Percentiles rank a stretch among this genome's conserved stretches.
phyloP scores from a whole-genome alignment of 2,797 vertebrate species.

The Acipenser ruthenus region DNA sequence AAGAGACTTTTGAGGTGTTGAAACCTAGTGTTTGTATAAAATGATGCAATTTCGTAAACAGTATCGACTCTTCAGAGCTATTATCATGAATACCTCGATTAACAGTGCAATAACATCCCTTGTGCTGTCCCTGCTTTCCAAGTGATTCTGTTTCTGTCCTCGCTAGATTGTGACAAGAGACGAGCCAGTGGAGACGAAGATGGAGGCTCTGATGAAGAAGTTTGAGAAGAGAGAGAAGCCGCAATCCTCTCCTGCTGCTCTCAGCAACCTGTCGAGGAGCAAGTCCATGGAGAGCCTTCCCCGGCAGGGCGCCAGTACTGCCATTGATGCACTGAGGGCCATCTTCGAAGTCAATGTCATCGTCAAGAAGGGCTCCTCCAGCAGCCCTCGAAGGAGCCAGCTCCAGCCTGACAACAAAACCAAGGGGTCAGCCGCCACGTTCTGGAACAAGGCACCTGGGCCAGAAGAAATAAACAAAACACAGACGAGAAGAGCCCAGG shows the following conservation, averaged over 20 bases:
- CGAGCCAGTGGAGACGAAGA: conserved; percentile 11
- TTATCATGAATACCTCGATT: too few relatives aligned
- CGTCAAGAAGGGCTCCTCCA: conserved; percentile 16
- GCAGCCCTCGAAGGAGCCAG: conserved; percentile 18
- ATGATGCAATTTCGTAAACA: too few relatives aligned
- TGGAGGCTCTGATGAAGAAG: conserved; percentile 26
- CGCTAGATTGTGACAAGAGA: neutral
- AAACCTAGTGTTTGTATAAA: too few relatives aligned
- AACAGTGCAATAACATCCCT: too few relatives aligned
- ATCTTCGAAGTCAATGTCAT: conserved; percentile 49
- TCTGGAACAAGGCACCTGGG: conserved; percentile 14
- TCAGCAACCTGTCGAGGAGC: conserved; percentile 41
- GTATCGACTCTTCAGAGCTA: too few relatives aligned
- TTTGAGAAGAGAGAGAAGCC: conserved; percentile 24
- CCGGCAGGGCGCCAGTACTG: conserved; percentile 20
- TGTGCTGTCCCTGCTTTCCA: too few relatives aligned
- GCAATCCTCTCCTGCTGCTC: conserved; percentile 1
- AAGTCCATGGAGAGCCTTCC: conserved; percentile 50
- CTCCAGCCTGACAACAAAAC: conserved; percentile 14
- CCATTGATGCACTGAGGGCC: conserved; percentile 44
- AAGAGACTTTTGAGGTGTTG: too few relatives aligned
- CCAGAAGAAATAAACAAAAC: conserved; percentile 17
- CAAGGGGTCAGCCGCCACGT: conserved; percentile 6
- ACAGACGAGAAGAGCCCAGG: conserved; percentile 26
- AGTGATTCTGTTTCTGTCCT: neutral